Evolutionary conservation across 2,888 invertebrate species (phyloP).

Genomic region (Cephus sareptanus): DNA sequence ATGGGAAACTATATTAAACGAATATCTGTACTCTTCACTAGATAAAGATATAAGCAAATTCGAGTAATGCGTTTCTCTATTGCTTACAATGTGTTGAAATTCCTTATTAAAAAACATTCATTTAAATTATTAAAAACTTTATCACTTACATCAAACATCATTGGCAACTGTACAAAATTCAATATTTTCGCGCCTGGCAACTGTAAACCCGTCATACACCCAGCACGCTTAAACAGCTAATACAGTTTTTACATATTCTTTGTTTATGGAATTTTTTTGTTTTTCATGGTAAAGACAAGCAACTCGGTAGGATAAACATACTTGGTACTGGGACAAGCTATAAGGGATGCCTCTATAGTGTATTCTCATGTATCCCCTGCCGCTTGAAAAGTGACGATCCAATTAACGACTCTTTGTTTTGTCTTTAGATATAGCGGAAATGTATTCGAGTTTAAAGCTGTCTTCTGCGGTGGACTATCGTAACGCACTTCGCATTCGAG

Average conservation of each 20-base stretch:
- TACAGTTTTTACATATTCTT: neutral
- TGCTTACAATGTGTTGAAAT: neutral
- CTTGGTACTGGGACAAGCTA: neutral
- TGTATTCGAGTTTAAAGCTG: neutral
- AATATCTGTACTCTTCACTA: conserved; percentile 8
- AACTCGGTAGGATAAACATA: neutral
- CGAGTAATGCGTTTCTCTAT: neutral
- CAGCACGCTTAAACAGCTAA: neutral
- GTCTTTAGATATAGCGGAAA: neutral
- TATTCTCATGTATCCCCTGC: neutral
- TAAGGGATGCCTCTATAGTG: neutral
- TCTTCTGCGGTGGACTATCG: neutral
- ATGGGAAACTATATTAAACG: neutral
- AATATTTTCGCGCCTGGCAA: conserved; percentile 7
- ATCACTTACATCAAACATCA: neutral
- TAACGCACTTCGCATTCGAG: conserved; percentile 30
- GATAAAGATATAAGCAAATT: conserved; percentile 9
- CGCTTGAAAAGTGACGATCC: neutral
- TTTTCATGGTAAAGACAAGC: neutral
- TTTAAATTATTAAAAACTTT: neutral
- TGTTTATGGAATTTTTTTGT: neutral
- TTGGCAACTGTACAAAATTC: neutral
- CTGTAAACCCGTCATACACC: conserved; percentile 1
- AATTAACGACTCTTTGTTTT: neutral
- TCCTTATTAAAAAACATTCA: neutral